These are phyloP conservation scores for Anoncus sp. DNA, from an alignment of 2,888 invertebrate species.

Conservation along the genomic window DNA sequence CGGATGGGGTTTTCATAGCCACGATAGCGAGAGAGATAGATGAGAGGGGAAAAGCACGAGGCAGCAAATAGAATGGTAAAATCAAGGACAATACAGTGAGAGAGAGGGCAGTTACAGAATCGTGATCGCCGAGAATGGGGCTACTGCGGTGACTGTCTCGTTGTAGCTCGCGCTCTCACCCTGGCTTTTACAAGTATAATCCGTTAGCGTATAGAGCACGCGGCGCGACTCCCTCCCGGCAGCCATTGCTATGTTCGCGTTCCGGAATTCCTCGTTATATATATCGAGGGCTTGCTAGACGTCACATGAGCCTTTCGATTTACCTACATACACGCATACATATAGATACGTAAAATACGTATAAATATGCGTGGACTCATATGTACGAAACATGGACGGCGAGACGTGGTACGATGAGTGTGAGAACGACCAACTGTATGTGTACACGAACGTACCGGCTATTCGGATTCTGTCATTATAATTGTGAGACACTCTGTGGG, in stretches of 20 bases:
- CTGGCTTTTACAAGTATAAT: slow-evolving; percentile 29
- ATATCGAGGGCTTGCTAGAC: slow-evolving; percentile 38
- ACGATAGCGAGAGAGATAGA: not conserved
- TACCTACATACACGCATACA: not conserved
- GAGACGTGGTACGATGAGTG: slow-evolving; percentile 36
- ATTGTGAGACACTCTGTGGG: slow-evolving; percentile 66
- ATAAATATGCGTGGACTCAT: not conserved
- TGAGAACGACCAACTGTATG: slow-evolving; percentile 65
- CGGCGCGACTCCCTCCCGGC: slow-evolving; percentile 37
- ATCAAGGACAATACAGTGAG: slow-evolving; percentile 13
- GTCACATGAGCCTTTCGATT: slow-evolving; percentile 29
- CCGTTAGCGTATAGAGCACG: slow-evolving; percentile 7
- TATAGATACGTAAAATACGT: not conserved
- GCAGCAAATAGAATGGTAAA: slow-evolving; percentile 37
- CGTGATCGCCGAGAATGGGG: slow-evolving; percentile 8
- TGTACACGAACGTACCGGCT: slow-evolving; percentile 68
- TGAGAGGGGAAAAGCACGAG: slow-evolving; percentile 6
- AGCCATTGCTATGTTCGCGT: slow-evolving; percentile 34
- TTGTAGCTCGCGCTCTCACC: slow-evolving; percentile 11
- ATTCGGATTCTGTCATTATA: slow-evolving; percentile 80
- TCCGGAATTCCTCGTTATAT: slow-evolving; percentile 54
- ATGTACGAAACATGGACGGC: slow-evolving; percentile 48
- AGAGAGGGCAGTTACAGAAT: slow-evolving; percentile 1
- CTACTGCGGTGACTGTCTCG: slow-evolving; percentile 14
- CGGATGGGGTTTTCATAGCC: not conserved